Percentiles rank a stretch among this genome's conserved stretches.
Conservation (phyloP, 2,113 vertebrate species). For the Hucho hucho region DNA sequence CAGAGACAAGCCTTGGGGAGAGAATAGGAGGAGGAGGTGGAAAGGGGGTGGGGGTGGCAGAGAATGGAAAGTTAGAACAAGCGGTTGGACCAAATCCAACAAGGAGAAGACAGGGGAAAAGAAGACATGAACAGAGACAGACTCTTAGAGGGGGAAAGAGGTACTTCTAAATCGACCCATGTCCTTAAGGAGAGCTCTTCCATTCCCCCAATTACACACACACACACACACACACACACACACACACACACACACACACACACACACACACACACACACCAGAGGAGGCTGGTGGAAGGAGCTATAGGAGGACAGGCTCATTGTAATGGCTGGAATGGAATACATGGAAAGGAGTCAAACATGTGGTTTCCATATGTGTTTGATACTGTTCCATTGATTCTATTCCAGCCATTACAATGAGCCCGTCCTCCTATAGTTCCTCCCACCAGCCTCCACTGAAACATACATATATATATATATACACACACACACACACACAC, state of each 20-base stretch:
- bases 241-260: conserved; percentile 2
- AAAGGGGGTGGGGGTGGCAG: conserved; percentile 28
- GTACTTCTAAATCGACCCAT: conserved; percentile 43
- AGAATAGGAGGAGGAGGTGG: conserved; percentile 54
- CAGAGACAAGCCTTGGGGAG: conserved; percentile 62
- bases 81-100: conserved; percentile 57
- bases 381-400: no score
- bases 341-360: no score
- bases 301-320: no score
- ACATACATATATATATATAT: no score
- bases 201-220: conserved; percentile 17
- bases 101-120: conserved; percentile 51
- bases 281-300: background rate
- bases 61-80: conserved; percentile 53
- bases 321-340: no score
- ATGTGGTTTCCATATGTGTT: no score
- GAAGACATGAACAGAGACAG: conserved; percentile 44
- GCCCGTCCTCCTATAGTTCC: no score
- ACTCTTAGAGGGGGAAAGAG: conserved; percentile 45
- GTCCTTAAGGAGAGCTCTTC: conserved; percentile 47
- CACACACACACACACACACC: background rate
- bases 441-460: no score
- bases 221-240: background rate
- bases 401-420: no score
- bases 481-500: conserved; percentile 5